A percentile compares a stretch with the other conserved stretches of the same genome.
These are phyloP conservation scores for Eriocheir sinensis DNA, from an alignment of 1,140 invertebrate genomes.

Conservation along the genomic window DNA sequence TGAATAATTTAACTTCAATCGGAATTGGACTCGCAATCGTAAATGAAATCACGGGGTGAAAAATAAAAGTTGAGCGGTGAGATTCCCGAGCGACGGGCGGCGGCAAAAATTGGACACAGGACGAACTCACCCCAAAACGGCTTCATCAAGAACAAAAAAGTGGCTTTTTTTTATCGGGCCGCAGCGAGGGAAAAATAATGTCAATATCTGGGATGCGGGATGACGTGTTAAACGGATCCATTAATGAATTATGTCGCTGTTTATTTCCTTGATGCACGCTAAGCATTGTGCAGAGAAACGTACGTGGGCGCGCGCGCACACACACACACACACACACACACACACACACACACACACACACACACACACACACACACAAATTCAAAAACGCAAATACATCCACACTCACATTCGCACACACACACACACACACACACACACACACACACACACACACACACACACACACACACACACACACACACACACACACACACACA, in stretches of 20 bases:
- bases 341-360: constrained; percentile 43
- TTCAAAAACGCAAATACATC: not conserved
- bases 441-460: constrained; percentile 38
- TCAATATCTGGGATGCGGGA: not conserved
- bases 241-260: not conserved
- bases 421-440: constrained; percentile 48
- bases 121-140: not conserved
- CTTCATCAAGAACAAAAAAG: not conserved
- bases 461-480: constrained; percentile 48
- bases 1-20: not conserved
- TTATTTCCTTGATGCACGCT: not conserved
- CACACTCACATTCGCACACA: not conserved
- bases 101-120: not conserved
- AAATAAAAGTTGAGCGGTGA: not conserved
- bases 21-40: not conserved
- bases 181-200: too few relatives aligned
- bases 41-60: not conserved
- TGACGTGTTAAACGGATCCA: not conserved
- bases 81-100: not conserved
- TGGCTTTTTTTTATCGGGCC: too few relatives aligned
- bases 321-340: constrained; percentile 39
- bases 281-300: not conserved
- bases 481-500: constrained; percentile 46
- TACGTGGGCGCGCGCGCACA: not conserved
- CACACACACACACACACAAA: constrained; percentile 11